Evolutionary conservation across 1,140 invertebrate genomes (phyloP).

Genomic region (Drosophila lacteicornis): DNA sequence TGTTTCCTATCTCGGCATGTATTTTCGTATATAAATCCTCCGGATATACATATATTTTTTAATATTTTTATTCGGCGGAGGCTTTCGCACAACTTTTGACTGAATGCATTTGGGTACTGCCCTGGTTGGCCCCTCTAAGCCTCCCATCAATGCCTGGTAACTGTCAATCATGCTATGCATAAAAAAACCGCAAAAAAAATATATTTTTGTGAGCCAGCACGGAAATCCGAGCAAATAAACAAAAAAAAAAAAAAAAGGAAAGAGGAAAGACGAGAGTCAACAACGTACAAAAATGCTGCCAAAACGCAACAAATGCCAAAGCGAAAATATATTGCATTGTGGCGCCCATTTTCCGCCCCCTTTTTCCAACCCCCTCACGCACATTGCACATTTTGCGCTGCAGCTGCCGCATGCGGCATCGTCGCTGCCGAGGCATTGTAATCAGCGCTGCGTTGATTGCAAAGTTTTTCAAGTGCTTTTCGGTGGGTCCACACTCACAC

Average conservation of each 20-base stretch:
- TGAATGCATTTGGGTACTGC: slow-evolving; percentile 66
- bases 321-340: slow-evolving; percentile 74
- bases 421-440: slow-evolving; percentile 65
- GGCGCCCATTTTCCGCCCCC: too few species aligned
- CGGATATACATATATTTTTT: slow-evolving; percentile 58
- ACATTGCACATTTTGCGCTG: slow-evolving; percentile 74
- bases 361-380: slow-evolving; percentile 36
- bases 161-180: slow-evolving; percentile 69
- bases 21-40: not conserved
- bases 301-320: slow-evolving; percentile 77
- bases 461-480: slow-evolving; percentile 78
- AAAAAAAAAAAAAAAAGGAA: slow-evolving; percentile 27
- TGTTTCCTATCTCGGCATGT: not conserved
- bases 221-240: slow-evolving; percentile 59
- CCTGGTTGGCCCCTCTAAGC: not conserved
- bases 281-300: slow-evolving; percentile 21
- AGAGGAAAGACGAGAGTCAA: slow-evolving; percentile 5
- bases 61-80: slow-evolving; percentile 64
- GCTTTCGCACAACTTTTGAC: slow-evolving; percentile 69
- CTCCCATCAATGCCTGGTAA: slow-evolving; percentile 60
- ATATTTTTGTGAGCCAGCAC: slow-evolving; percentile 40
- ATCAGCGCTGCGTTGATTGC: slow-evolving; percentile 77
- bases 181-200: slow-evolving; percentile 45
- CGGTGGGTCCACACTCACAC: slow-evolving; percentile 14
- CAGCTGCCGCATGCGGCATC: slow-evolving; percentile 7